Conservation (phyloP, 2,888 invertebrate species). For the Eledone cirrhosa region DNA sequence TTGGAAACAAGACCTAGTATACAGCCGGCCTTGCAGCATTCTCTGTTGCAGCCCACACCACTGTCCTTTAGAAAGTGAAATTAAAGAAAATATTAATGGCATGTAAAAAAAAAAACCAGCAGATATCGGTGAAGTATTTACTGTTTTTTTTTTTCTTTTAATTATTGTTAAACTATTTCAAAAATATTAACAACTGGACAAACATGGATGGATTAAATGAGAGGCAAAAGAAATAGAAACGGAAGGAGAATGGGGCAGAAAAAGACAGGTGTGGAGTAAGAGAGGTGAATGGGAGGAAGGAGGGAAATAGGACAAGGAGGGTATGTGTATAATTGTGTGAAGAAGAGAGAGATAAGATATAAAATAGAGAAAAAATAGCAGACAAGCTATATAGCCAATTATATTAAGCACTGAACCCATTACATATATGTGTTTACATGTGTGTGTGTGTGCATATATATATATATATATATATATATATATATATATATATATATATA, state of each 20-base stretch:
- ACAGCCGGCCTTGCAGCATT: conserved; percentile 27
- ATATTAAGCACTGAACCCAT: background rate
- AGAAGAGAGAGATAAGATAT: background rate
- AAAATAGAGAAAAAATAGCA: background rate
- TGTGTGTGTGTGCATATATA: background rate
- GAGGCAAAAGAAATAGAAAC: background rate
- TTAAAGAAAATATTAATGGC: conserved; percentile 21
- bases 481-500: background rate
- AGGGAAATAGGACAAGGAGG: background rate
- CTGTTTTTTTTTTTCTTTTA: background rate
- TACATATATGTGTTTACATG: background rate
- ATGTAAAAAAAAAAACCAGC: conserved; percentile 20
- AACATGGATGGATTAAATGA: background rate
- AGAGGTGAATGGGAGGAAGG: background rate
- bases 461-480: conserved; percentile 10
- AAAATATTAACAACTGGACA: background rate
- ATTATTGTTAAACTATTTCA: background rate
- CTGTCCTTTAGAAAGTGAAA: conserved; percentile 30
- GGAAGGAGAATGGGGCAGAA: background rate
- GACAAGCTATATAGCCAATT: background rate
- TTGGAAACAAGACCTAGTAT: conserved; percentile 29
- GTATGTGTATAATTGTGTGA: no score
- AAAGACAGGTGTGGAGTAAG: background rate
- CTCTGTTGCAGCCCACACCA: conserved; percentile 28
- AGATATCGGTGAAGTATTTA: background rate